Conservation (phyloP, 2,113 vertebrate genomes). For the Chitala chitala region DNA sequence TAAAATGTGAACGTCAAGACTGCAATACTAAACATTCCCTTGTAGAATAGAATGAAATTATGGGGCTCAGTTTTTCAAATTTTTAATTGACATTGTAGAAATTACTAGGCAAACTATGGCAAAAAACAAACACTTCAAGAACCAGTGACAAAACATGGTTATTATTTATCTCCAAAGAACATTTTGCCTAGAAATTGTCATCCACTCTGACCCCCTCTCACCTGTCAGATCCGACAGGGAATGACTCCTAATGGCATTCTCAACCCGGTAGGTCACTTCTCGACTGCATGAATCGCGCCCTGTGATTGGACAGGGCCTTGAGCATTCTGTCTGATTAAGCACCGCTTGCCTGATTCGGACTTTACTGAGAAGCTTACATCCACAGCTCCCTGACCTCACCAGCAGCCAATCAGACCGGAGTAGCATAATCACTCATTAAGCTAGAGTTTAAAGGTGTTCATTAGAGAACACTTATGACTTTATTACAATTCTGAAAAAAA, state of each 20-base stretch:
- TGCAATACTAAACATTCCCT: no score
- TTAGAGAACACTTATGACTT: no score
- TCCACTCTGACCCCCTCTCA: constrained; percentile 6
- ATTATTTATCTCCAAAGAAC: constrained; percentile 9
- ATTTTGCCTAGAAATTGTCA: constrained; percentile 7
- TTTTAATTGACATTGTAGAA: no score
- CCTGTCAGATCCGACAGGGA: constrained; percentile 28
- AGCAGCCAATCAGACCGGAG: constrained; percentile 9
- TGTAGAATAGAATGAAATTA: no score
- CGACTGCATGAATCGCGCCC: not conserved
- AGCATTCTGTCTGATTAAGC: not conserved
- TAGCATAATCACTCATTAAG: constrained; percentile 16
- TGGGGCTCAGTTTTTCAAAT: no score
- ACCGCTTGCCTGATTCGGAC: not conserved
- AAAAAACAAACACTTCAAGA: no score
- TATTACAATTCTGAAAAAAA: not conserved
- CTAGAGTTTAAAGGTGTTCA: not conserved
- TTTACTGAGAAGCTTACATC: not conserved
- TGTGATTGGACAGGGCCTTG: constrained; percentile 1
- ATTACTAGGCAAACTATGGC: no score
- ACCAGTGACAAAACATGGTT: not conserved
- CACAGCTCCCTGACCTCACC: constrained; percentile 8
- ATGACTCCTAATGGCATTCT: constrained; percentile 28
- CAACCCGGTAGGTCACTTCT: constrained; percentile 19
- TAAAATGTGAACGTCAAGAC: not conserved